Evolutionary conservation across 2,888 invertebrate species (phyloP), one percentile per base, ranked within the genome.

Genomic region (Spilosoma lubricipeda): DNA sequence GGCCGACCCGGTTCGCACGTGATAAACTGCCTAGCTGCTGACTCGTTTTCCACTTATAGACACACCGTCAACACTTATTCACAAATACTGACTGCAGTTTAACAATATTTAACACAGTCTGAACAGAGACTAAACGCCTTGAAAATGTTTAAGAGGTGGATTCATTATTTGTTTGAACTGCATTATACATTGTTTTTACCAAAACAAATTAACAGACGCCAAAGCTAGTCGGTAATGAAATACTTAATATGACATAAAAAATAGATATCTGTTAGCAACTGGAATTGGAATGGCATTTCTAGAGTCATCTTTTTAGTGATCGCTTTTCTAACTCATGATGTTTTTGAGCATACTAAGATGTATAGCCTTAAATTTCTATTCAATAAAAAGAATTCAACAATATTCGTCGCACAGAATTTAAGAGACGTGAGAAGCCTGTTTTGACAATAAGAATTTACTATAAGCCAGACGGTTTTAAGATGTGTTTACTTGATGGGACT

Each of bases 1-100:
- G 81, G 83, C 80, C 90, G 89, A 89, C 88, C 90, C 86, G 90
- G 86, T 92, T 92, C 88, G 89, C 91, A 90, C 89, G 90, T 94
- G 91, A 93, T 93, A 91, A 91, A 92, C 90, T 88, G 86, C 90
- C 89, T 85, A 79, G 86, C 80, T 82, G 80, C 82, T 77, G 80
- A 81, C 78, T 80, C 77, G 84, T 85, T 87, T 85, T 82, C 85
- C 81, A 87, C 79, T 82, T 83, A 82, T 80, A 84, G 79, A 82
- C 82, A 82, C 80, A 74, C 78, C 82, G 81, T 80, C 77, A 84
- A 84, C 64, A 73, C 72, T 68, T 33, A 63, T 68, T 18, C 36
- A 59, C 23, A 52, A 66, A 73, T 70, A 70, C 39, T 20, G 39
- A 65, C 70, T 52, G 67, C 64, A 74, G 74, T 82, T 80, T 68